A percentile compares a stretch with the other conserved stretches of the same genome.
Evolutionary conservation across 2,888 invertebrate species (phyloP).

Genomic region (Linnaemya vulpina): DNA sequence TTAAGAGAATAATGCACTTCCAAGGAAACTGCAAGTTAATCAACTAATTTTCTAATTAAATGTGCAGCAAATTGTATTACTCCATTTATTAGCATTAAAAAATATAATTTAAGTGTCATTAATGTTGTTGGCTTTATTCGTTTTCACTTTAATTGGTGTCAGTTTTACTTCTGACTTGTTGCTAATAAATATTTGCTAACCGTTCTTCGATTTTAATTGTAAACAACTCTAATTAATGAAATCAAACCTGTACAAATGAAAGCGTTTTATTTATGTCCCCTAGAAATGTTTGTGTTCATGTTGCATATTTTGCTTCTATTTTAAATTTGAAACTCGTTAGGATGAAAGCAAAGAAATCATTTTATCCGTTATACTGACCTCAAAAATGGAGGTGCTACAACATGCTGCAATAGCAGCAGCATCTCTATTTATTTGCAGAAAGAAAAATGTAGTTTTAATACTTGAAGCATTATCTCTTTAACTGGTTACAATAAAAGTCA

Average conservation of each 20-base stretch:
- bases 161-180: constrained; percentile 13
- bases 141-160: constrained; percentile 46
- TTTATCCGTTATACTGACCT: constrained; percentile 71
- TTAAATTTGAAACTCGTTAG: constrained; percentile 46
- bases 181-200: constrained; percentile 14
- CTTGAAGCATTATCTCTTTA: constrained; percentile 31
- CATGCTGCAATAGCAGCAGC: not conserved
- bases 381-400: constrained; percentile 46
- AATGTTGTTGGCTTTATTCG: not conserved
- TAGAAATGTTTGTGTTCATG: constrained; percentile 20
- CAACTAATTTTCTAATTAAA: too few relatives aligned
- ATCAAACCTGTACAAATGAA: constrained; percentile 59
- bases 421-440: constrained; percentile 29
- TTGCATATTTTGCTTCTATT: constrained; percentile 1
- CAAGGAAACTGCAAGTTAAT: too few relatives aligned
- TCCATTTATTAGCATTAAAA: too few relatives aligned
- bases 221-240: constrained; percentile 56
- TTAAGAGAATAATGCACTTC: too few relatives aligned
- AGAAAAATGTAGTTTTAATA: constrained; percentile 49
- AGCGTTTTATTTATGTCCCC: constrained; percentile 56
- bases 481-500: constrained; percentile 9
- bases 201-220: constrained; percentile 55
- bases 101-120: too few relatives aligned
- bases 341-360: constrained; percentile 68
- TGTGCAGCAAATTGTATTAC: too few relatives aligned